phyloP scores from a whole-genome alignment of 2,888 invertebrate genomes.

The Plebejus melissa region DNA sequence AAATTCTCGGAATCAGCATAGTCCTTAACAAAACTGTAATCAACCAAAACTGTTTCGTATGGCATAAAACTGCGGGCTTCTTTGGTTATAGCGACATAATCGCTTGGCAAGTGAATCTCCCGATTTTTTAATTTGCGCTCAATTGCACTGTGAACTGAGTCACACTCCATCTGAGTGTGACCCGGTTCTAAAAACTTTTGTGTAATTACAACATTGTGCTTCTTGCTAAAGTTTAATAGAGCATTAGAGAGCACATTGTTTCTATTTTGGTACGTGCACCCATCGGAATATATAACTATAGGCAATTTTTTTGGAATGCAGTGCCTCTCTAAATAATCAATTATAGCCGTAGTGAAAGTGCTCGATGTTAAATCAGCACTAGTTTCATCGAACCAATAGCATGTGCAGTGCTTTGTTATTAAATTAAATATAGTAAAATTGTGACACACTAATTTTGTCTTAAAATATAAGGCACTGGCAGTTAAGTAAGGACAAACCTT shows the following conservation, averaged over 20 bases:
- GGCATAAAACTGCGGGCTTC: constrained; percentile 28
- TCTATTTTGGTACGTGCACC: too few species aligned
- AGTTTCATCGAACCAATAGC: constrained; percentile 41
- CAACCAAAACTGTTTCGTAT: constrained; percentile 27
- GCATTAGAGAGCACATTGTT: constrained; percentile 26
- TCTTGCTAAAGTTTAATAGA: constrained; percentile 30
- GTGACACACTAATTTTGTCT: constrained; percentile 40
- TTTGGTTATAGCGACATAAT: constrained; percentile 39
- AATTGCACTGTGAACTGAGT: constrained; percentile 38
- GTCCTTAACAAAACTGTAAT: constrained; percentile 26
- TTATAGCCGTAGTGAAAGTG: constrained; percentile 39
- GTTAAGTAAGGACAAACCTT: constrained; percentile 20
- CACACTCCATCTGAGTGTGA: constrained; percentile 36
- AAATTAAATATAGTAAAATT: constrained; percentile 40
- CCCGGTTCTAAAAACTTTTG: constrained; percentile 35
- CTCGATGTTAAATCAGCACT: constrained; percentile 36
- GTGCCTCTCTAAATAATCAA: constrained; percentile 37
- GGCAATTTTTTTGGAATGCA: constrained; percentile 28
- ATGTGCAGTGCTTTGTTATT: constrained; percentile 33
- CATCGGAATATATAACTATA: constrained; percentile 34
- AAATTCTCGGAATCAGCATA: constrained; percentile 24
- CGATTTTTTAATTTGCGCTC: constrained; percentile 44
- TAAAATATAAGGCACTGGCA: constrained; percentile 36
- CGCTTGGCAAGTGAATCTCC: constrained; percentile 27
- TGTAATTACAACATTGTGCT: constrained; percentile 15